Evolutionary conservation across 2,113 vertebrate species (phyloP).

Genomic region (Halcyon senegalensis): DNA sequence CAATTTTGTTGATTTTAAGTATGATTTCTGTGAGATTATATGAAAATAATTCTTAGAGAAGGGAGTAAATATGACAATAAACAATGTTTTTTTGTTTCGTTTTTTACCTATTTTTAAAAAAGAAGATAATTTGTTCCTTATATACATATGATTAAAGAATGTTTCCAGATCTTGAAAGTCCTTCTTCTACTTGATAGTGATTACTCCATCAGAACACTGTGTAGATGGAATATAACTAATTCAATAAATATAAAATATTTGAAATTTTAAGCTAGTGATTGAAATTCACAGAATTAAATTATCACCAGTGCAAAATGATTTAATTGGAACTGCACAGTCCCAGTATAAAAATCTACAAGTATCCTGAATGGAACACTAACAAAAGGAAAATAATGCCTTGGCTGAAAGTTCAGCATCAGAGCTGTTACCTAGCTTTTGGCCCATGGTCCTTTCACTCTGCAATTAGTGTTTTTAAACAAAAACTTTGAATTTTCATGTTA

Average conservation of each 20-base stretch:
- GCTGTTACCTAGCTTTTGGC: not conserved
- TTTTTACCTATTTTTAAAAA: not conserved
- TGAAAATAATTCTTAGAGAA: not conserved
- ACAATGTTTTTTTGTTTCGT: not conserved
- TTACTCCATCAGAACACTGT: not conserved
- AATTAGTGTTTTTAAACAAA: constrained; percentile 31
- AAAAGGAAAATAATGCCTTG: not conserved
- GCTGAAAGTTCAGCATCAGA: not conserved
- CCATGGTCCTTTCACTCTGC: not conserved
- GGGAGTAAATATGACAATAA: not conserved
- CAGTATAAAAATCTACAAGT: not conserved
- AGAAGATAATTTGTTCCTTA: not conserved
- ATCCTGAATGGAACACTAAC: not conserved
- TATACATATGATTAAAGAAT: not conserved
- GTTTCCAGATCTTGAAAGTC: not conserved
- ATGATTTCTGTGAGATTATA: not conserved
- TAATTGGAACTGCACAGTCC: not conserved
- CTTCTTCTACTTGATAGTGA: not conserved
- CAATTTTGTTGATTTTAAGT: not conserved
- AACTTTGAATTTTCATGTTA: constrained; percentile 32
- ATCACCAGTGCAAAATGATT: not conserved
- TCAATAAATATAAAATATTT: not conserved
- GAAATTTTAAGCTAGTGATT: not conserved
- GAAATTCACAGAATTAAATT: not conserved
- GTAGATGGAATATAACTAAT: not conserved